phyloP scores from a whole-genome alignment of 2,888 invertebrate species.

The Heliconius erato region DNA sequence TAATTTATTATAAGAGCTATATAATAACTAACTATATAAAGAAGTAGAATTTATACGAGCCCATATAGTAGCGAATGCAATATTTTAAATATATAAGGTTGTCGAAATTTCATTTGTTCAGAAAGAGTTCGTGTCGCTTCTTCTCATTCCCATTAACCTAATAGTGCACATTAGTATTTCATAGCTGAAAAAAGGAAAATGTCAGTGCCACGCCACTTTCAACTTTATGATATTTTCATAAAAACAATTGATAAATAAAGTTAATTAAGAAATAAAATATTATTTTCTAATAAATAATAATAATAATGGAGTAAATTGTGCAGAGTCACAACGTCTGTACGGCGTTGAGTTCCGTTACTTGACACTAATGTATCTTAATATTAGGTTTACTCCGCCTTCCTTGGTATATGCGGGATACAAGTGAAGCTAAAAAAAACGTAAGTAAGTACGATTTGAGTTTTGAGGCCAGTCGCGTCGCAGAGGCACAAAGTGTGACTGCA shows the following conservation, averaged over 20 bases:
- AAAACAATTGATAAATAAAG: not conserved
- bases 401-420: too few species aligned
- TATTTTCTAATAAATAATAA: not conserved
- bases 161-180: not conserved
- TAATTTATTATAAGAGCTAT: not conserved
- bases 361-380: too few species aligned
- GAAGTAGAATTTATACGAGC: not conserved
- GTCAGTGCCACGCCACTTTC: not conserved
- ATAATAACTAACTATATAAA: too few species aligned
- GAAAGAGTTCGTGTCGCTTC: not conserved
- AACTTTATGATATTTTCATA: not conserved
- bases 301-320: too few species aligned
- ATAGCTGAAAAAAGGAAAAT: not conserved
- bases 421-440: too few species aligned
- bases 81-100: not conserved
- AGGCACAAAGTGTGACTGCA: too few species aligned
- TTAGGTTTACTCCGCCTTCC: too few species aligned
- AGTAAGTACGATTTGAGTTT: too few species aligned
- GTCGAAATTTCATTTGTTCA: not conserved
- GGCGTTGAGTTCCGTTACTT: too few species aligned
- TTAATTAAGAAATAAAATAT: not conserved
- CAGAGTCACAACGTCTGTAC: too few species aligned
- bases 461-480: too few species aligned
- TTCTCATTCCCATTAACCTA: constrained; percentile 7
- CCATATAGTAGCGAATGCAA: too few species aligned